Evolutionary conservation across 2,888 invertebrate species (phyloP), one percentile per base, ranked within the genome.

Genomic region (Calliphora vomitoria): DNA sequence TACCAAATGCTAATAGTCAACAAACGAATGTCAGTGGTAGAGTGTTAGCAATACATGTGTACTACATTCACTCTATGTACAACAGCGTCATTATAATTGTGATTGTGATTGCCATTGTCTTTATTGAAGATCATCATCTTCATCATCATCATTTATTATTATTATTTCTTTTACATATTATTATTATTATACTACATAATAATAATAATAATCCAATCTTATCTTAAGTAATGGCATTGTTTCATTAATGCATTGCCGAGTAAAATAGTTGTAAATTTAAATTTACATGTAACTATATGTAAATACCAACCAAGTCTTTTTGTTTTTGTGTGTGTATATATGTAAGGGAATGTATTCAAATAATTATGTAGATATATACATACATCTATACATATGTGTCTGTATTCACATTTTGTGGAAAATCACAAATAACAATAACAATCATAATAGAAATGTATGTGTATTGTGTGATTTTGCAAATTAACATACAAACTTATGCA

Each of bases 211-310:
- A 71, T 86, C 60, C 60, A 44, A 60, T 78, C 64, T 66, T 82
- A 47, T 74, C 55, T 66, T 31, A 62, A 78, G 53, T 82, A 85
- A 69, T 82, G 53, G 18, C 25, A 78, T 76, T 82, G 68, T 82
- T 68, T 60, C 79, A 82, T 82, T 82, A 86, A 82, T 79, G 78
- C 82, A 69, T 58, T 74, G 69, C 64, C 25, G 31, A 38, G 4
- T 72, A 75, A 82, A 79, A 79, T 74, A 79, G 86, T 79, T 86
- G 86, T 82, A 69, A 69, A 82, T 79, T 82, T 69, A 74, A 79
- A 86, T 86, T 69, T 69, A 78, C 78, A 41, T 50, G 53, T 53
- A 75, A 71, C 4, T 74, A 64, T 74, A 47, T 72, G 66, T 62
- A 41, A 18, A 50, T 38, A 71, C 11, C 31, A 78, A 25, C 8